Evolutionary conservation across 2,797 vertebrate species (phyloP).

Genomic region (Pipistrellus pipistrellus): DNA sequence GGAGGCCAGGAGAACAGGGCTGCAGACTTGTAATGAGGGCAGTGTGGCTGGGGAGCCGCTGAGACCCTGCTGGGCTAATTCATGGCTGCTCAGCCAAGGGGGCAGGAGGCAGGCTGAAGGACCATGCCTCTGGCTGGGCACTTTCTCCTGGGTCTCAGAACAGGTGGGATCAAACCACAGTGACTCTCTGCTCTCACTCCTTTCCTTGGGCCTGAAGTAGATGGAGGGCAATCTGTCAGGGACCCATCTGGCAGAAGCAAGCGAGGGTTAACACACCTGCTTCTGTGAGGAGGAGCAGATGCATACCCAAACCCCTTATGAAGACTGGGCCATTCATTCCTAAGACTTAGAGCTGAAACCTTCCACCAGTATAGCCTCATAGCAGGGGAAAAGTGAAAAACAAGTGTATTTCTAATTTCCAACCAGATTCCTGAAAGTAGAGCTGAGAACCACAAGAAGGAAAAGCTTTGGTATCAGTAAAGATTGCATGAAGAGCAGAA

Average conservation of each 20-base stretch:
- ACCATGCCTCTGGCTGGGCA: background rate
- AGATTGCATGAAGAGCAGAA: conserved; percentile 13
- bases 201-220: background rate
- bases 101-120: background rate
- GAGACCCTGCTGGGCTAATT: conserved; percentile 37
- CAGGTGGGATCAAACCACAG: conserved; percentile 11
- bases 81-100: background rate
- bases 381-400: background rate
- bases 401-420: background rate
- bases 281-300: background rate
- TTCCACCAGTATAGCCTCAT: background rate
- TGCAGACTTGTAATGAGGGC: conserved; percentile 5
- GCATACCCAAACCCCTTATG: background rate
- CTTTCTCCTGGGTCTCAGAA: background rate
- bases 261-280: background rate
- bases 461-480: conserved; percentile 17
- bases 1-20: background rate
- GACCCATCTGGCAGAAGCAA: background rate
- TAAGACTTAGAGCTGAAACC: background rate
- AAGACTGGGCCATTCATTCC: background rate
- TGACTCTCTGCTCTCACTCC: background rate
- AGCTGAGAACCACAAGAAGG: background rate
- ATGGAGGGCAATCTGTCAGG: background rate
- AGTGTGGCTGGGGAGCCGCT: background rate
- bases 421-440: conserved; percentile 1